These are phyloP conservation scores for Sardinella longiceps DNA, from an alignment of 2,797 vertebrate species.

Conservation along the genomic window DNA sequence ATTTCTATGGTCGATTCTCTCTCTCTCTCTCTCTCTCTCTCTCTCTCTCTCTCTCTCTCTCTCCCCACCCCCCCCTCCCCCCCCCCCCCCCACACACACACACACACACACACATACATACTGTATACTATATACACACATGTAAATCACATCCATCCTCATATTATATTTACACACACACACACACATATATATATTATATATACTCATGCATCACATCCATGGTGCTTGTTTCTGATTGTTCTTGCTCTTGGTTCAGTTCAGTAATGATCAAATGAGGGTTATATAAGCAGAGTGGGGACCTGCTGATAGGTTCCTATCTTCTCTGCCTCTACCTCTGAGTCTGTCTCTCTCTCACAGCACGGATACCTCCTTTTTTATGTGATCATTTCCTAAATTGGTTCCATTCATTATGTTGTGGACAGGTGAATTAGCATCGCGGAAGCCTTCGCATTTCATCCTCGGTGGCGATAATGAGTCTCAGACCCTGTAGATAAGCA, in stretches of 20 bases:
- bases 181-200: neutral
- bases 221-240: neutral
- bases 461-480: conserved; percentile 76
- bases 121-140: neutral
- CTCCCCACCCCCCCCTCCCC: neutral
- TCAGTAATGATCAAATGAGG: conserved; percentile 82
- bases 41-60: neutral
- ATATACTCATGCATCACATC: neutral
- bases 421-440: conserved; percentile 88
- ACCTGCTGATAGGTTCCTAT: conserved; percentile 1
- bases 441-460: conserved; percentile 69
- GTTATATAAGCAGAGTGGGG: conserved; percentile 68
- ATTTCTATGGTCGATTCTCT: no score
- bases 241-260: conserved; percentile 63
- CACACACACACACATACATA: neutral
- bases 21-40: neutral
- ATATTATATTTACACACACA: no score
- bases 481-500: conserved; percentile 76
- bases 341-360: conserved; percentile 74
- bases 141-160: neutral
- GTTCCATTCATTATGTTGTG: conserved; percentile 88
- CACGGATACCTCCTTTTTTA: conserved; percentile 74
- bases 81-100: neutral
- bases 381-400: conserved; percentile 93
- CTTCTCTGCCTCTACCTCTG: neutral